These are phyloP conservation scores for Brachionus manjavacas DNA, from an alignment of 1,140 invertebrate genomes.

Conservation along the genomic window DNA sequence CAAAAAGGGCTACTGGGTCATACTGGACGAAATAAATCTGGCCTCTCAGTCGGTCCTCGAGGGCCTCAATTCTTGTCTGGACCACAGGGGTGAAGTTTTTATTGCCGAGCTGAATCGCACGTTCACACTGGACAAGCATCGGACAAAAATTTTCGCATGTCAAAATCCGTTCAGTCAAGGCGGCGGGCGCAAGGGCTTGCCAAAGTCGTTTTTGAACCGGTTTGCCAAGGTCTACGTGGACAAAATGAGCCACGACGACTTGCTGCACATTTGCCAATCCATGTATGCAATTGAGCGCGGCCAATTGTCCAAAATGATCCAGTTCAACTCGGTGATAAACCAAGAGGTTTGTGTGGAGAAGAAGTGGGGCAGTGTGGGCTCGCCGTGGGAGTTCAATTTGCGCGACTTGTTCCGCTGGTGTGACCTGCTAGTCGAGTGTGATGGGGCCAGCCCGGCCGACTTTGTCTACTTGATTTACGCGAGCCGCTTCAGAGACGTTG, in stretches of 20 bases:
- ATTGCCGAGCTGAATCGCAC: slow-evolving; percentile 86
- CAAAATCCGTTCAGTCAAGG: slow-evolving; percentile 97
- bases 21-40: slow-evolving; percentile 94
- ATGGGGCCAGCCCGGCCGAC: neutral
- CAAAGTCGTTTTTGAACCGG: slow-evolving; percentile 92
- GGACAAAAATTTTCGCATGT: slow-evolving; percentile 87
- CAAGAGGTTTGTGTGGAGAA: neutral
- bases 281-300: slow-evolving; percentile 57
- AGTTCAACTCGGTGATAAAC: slow-evolving; percentile 67
- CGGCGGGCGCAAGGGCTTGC: slow-evolving; percentile 85
- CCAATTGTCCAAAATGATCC: slow-evolving; percentile 69
- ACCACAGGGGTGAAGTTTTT: slow-evolving; percentile 91
- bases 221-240: slow-evolving; percentile 80
- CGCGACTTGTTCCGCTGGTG: slow-evolving; percentile 90
- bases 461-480: slow-evolving; percentile 67
- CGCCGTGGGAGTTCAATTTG: slow-evolving; percentile 94
- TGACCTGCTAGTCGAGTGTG: slow-evolving; percentile 61
- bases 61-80: slow-evolving; percentile 94
- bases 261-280: slow-evolving; percentile 62
- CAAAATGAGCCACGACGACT: slow-evolving; percentile 70
- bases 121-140: slow-evolving; percentile 66
- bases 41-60: slow-evolving; percentile 96
- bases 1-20: slow-evolving; percentile 86
- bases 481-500: slow-evolving; percentile 70
- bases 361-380: slow-evolving; percentile 67